phyloP scores from a whole-genome alignment of 2,113 vertebrate genomes.

The Vimba vimba region DNA sequence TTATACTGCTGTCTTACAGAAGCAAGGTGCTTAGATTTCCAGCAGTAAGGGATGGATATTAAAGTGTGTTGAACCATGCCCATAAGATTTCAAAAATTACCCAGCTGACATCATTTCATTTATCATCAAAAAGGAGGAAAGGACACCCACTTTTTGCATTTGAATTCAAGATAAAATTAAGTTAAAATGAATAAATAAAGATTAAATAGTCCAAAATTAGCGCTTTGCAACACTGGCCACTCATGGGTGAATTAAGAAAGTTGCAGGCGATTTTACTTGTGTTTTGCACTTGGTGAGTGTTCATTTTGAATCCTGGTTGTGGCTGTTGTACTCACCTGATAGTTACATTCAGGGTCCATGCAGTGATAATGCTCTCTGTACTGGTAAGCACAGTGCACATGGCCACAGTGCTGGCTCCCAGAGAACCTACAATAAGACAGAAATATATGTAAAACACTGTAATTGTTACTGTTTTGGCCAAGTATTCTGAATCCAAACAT shows the following conservation, averaged over 20 bases:
- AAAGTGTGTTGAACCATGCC: conserved; percentile 48
- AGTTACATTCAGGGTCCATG: conserved; percentile 99
- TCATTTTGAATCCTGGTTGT: not conserved
- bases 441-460: conserved; percentile 15
- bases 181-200: not conserved
- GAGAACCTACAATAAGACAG: conserved; percentile 85
- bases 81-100: conserved; percentile 49
- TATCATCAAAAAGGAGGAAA: conserved; percentile 42
- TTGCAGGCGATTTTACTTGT: not conserved
- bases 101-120: conserved; percentile 46
- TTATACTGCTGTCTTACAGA: conserved; percentile 47
- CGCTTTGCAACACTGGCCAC: no score
- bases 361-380: conserved; percentile 99
- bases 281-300: not conserved
- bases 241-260: not conserved
- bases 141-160: not conserved
- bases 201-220: no score
- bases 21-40: conserved; percentile 33
- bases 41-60: conserved; percentile 38
- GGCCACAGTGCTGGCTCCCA: conserved; percentile 97
- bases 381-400: conserved; percentile 98
- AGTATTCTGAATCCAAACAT: conserved; percentile 2
- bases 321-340: conserved; percentile 85
- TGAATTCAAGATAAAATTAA: not conserved
- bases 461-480: not conserved